Conservation (phyloP, 2,113 vertebrate species). For the Prietella phreatophila region DNA sequence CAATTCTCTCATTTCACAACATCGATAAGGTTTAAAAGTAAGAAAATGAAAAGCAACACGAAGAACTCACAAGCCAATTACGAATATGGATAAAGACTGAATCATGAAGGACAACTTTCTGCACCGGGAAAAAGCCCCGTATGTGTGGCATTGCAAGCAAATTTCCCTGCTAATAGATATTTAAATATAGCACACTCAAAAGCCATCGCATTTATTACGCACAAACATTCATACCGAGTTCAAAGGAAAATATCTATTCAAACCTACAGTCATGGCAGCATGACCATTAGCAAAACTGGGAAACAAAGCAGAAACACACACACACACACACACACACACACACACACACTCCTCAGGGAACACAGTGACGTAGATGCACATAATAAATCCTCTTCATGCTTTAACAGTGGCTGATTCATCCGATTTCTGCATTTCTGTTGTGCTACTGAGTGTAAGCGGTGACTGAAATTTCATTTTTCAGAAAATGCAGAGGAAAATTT, state of each 20-base stretch:
- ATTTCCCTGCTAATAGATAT: background rate
- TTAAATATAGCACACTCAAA: background rate
- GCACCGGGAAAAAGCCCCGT: background rate
- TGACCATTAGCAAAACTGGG: constrained; percentile 10
- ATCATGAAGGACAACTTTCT: background rate
- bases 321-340: background rate
- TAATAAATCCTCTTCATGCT: constrained; percentile 8
- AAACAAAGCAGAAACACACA: background rate
- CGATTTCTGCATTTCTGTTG: background rate
- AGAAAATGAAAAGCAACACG: background rate
- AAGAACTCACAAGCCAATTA: background rate
- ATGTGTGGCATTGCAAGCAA: background rate
- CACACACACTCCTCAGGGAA: background rate
- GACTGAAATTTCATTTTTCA: background rate
- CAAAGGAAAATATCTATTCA: background rate
- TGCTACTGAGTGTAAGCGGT: background rate
- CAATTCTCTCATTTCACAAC: background rate
- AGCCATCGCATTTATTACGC: background rate
- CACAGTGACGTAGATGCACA: constrained; percentile 9
- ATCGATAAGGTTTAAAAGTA: background rate
- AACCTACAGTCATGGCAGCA: background rate
- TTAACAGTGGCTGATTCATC: constrained; percentile 5
- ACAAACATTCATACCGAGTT: background rate
- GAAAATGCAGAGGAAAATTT: background rate
- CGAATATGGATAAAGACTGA: background rate